Conservation (phyloP, 2,113 vertebrate species). For the Perccottus glenii region DNA sequence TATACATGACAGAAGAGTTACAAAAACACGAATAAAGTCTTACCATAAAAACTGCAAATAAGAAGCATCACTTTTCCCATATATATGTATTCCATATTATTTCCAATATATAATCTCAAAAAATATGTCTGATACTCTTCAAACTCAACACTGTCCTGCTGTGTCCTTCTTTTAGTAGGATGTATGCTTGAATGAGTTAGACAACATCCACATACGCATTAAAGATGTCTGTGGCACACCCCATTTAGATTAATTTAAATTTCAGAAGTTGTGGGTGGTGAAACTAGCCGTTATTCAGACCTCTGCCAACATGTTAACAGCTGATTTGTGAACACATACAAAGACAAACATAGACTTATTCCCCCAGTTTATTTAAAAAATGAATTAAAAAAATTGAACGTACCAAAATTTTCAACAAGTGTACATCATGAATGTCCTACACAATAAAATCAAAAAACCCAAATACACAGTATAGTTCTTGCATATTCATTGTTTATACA, state of each 20-base stretch:
- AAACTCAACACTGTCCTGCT: neutral
- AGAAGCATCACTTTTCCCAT: constrained; percentile 49
- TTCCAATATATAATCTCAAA: neutral
- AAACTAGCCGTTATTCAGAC: too few relatives aligned
- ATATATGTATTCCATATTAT: neutral
- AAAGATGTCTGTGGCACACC: neutral
- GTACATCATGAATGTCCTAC: constrained; percentile 73
- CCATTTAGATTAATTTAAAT: neutral
- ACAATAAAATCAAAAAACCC: constrained; percentile 76
- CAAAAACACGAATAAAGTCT: neutral
- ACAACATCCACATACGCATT: constrained; percentile 48
- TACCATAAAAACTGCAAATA: constrained; percentile 62
- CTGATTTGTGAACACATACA: neutral
- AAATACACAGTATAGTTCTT: constrained; percentile 84
- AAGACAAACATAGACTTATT: constrained; percentile 43
- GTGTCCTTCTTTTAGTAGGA: constrained; percentile 51
- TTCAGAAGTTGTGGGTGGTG: too few relatives aligned
- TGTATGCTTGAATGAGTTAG: constrained; percentile 53
- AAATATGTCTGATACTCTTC: neutral
- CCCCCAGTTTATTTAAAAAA: constrained; percentile 75
- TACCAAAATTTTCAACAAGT: constrained; percentile 77
- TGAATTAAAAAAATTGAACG: constrained; percentile 71
- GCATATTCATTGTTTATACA: constrained; percentile 70
- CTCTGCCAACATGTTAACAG: neutral
- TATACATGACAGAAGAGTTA: neutral